These are phyloP conservation scores for Buathra laborator DNA, from an alignment of 2,888 invertebrate species.

Conservation along the genomic window DNA sequence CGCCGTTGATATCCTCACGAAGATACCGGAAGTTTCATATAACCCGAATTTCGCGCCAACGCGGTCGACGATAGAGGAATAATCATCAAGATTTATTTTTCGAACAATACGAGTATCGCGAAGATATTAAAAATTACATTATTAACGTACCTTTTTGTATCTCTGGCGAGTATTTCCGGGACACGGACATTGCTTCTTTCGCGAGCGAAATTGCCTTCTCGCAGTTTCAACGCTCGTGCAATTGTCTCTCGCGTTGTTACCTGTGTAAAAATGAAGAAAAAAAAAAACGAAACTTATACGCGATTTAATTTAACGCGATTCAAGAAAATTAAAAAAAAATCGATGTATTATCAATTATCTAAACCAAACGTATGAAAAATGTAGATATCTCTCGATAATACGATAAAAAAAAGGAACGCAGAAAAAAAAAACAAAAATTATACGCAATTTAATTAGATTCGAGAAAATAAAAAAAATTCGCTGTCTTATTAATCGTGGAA, in stretches of 20 bases:
- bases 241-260: not conserved
- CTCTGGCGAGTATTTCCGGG: not conserved
- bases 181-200: conserved; percentile 6
- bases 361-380: no score
- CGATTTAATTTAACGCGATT: no score
- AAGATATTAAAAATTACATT: conserved; percentile 11
- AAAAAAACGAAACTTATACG: not conserved
- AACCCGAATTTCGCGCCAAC: not conserved
- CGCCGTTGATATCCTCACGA: not conserved
- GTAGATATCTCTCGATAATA: no score
- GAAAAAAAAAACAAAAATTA: not conserved
- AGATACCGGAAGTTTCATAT: not conserved
- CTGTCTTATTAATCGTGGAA: no score
- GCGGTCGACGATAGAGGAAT: not conserved
- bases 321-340: no score
- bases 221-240: conserved; percentile 1
- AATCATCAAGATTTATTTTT: not conserved
- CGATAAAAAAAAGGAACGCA: not conserved
- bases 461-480: no score
- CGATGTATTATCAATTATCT: no score
- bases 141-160: conserved; percentile 29
- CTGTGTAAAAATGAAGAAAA: not conserved
- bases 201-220: conserved; percentile 13
- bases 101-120: not conserved
- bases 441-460: no score